Evolutionary conservation across 1,140 invertebrate species (phyloP).

Genomic region (Ectropis grisescens): DNA sequence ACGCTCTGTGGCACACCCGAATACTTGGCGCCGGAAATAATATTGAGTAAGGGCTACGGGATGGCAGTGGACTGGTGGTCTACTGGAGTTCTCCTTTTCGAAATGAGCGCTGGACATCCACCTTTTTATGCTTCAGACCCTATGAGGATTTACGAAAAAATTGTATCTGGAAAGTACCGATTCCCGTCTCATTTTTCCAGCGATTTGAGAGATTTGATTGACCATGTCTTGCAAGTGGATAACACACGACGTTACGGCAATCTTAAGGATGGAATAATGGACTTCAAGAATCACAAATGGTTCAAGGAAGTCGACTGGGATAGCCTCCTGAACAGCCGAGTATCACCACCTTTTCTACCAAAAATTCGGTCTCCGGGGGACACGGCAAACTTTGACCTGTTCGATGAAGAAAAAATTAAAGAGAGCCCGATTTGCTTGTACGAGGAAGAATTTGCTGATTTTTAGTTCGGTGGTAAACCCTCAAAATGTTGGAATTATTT

Average conservation of each 20-base stretch:
- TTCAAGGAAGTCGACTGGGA: conserved; percentile 89
- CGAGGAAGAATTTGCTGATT: conserved; percentile 61
- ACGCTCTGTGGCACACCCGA: conserved; percentile 97
- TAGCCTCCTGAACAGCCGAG: conserved; percentile 82
- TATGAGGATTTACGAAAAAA: conserved; percentile 93
- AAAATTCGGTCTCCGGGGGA: conserved; percentile 79
- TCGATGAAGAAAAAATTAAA: conserved; percentile 50
- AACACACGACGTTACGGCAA: conserved; percentile 91
- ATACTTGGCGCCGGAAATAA: conserved; percentile 96
- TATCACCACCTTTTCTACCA: conserved; percentile 84
- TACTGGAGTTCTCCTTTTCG: conserved; percentile 87
- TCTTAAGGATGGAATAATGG: conserved; percentile 81
- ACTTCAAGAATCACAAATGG: conserved; percentile 78
- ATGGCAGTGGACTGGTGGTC: conserved; percentile 98
- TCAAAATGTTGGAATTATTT: conserved; percentile 3
- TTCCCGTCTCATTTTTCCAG: conserved; percentile 76
- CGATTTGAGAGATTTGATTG: conserved; percentile 88
- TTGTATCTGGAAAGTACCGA: conserved; percentile 81
- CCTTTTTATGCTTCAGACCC: conserved; percentile 88
- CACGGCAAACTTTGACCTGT: conserved; percentile 86
- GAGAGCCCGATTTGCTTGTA: conserved; percentile 49
- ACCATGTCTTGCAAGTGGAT: conserved; percentile 87
- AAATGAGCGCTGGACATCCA: conserved; percentile 85
- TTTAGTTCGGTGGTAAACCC: conserved; percentile 34
- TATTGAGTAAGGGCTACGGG: conserved; percentile 95